Conservation (phyloP, 2,113 vertebrate species). For the Aix galericulata region DNA sequence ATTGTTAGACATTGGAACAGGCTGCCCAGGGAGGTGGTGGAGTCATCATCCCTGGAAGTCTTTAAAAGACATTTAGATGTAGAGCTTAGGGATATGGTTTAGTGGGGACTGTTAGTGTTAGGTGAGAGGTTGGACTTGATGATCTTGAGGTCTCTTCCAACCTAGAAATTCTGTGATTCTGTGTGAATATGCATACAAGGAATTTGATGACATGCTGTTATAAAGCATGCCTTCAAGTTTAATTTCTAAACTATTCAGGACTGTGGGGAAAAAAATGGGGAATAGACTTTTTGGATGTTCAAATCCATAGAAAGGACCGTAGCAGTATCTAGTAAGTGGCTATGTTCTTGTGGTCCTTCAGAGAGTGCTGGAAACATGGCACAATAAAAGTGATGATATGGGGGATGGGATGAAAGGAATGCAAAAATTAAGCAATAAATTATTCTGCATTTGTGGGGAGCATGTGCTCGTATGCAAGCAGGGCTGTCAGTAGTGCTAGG, state of each 20-base stretch:
- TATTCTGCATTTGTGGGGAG: neutral
- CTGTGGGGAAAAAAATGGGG: rapidly evolving
- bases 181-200: neutral
- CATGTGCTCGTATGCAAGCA: rapidly evolving
- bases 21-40: too few relatives aligned
- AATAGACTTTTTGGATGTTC: rapidly evolving
- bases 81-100: too few relatives aligned
- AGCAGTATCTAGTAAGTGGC: neutral
- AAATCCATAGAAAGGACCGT: too few relatives aligned
- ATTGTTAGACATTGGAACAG: too few relatives aligned
- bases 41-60: too few relatives aligned
- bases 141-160: too few relatives aligned
- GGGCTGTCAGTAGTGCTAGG: too few relatives aligned
- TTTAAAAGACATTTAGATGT: too few relatives aligned
- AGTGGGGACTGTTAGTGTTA: too few relatives aligned
- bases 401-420: neutral
- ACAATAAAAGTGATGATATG: rapidly evolving
- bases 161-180: too few relatives aligned
- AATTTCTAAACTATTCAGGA: neutral
- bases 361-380: neutral
- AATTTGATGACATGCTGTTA: neutral
- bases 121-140: too few relatives aligned
- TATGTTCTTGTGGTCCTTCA: neutral
- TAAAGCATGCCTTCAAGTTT: neutral
- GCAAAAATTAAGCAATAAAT: neutral